phyloP scores from a whole-genome alignment of 1,140 invertebrate genomes.

The Elymnias hypermnestra region DNA sequence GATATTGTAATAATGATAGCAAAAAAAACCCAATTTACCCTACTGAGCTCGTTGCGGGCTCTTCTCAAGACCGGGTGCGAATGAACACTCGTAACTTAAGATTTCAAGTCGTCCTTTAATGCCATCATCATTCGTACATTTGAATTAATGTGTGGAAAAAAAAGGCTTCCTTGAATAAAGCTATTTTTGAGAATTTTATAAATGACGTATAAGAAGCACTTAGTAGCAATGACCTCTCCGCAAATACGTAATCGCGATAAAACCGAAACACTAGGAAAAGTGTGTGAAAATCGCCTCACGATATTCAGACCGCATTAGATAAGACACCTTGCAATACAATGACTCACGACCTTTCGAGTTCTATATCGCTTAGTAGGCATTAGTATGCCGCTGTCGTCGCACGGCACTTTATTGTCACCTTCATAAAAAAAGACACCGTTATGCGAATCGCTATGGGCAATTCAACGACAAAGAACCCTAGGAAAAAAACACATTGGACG shows the following conservation, averaged over 20 bases:
- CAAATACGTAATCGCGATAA: slow-evolving; percentile 2
- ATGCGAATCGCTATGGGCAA: slow-evolving; percentile 58
- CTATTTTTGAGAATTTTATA: too few species aligned
- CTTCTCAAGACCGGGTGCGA: too few species aligned
- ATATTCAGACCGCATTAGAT: slow-evolving; percentile 45
- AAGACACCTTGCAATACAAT: slow-evolving; percentile 53
- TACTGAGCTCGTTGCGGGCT: too few species aligned
- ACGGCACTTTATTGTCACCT: slow-evolving; percentile 28
- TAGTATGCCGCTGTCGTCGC: slow-evolving; percentile 43
- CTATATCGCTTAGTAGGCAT: slow-evolving; percentile 47
- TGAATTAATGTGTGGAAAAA: too few species aligned
- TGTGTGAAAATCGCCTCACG: slow-evolving; percentile 26
- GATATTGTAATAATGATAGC: too few species aligned
- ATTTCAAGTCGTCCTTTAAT: too few species aligned
- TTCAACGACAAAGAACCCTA: slow-evolving; percentile 43
- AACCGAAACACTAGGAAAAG: slow-evolving; percentile 4
- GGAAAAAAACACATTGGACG: slow-evolving; percentile 39
- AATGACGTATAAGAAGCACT: too few species aligned
- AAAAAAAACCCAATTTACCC: too few species aligned
- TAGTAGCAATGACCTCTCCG: slow-evolving; percentile 1
- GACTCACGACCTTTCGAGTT: slow-evolving; percentile 41
- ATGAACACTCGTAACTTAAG: too few species aligned
- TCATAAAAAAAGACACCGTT: slow-evolving; percentile 41
- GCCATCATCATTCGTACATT: too few species aligned
- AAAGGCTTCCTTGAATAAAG: too few species aligned